These are phyloP conservation scores for Alligator sinensis DNA, from an alignment of 2,113 vertebrate genomes.

Conservation along the genomic window DNA sequence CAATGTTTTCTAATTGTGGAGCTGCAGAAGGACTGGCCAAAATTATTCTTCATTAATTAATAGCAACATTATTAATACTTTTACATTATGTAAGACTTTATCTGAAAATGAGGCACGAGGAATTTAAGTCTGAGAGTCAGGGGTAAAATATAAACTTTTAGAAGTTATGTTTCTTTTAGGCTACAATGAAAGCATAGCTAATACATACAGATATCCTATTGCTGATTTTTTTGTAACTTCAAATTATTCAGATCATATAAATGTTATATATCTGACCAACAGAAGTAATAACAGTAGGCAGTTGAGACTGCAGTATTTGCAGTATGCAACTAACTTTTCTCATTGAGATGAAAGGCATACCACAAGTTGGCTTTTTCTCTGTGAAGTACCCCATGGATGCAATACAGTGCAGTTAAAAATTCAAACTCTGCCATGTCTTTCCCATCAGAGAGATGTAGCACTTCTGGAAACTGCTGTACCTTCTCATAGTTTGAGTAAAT, in stretches of 20 bases:
- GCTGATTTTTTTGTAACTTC: neutral
- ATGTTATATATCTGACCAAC: neutral
- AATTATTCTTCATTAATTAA: neutral
- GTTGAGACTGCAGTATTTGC: neutral
- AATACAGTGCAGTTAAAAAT: neutral
- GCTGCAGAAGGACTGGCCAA: neutral
- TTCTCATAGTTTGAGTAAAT: constrained; percentile 20
- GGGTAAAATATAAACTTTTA: neutral
- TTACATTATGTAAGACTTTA: neutral
- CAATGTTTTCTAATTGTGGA: neutral
- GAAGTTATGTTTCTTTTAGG: neutral
- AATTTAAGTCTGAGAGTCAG: neutral
- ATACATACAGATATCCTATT: neutral
- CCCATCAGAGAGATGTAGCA: neutral
- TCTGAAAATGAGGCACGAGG: neutral
- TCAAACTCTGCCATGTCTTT: constrained; percentile 11
- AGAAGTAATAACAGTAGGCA: neutral
- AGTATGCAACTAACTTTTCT: neutral
- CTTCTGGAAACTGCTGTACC: neutral
- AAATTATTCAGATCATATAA: neutral
- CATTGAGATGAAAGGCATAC: neutral
- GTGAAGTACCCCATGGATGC: neutral
- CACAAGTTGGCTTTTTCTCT: neutral
- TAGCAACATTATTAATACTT: neutral
- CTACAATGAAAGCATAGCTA: neutral